Conservation (phyloP, 1,140 invertebrate genomes). For the Drosophila malerkotliana region DNA sequence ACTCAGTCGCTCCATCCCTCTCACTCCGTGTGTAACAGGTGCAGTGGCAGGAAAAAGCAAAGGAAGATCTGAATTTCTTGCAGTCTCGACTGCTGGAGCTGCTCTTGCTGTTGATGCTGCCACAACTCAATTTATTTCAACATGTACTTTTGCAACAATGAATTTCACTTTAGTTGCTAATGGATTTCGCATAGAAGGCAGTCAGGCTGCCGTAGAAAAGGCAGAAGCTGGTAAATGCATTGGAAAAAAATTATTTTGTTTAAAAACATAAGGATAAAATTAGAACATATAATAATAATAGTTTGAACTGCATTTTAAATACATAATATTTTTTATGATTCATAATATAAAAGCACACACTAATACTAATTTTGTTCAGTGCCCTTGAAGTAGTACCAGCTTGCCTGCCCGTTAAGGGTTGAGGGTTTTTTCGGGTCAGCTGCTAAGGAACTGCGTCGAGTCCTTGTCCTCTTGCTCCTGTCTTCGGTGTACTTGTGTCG, state of each 20-base stretch:
- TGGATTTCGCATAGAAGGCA: slow-evolving; percentile 74
- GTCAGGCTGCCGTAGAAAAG: slow-evolving; percentile 36
- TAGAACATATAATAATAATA: not conserved
- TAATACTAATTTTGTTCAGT: not conserved
- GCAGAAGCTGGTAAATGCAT: slow-evolving; percentile 4
- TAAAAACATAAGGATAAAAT: not conserved
- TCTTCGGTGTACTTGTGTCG: slow-evolving; percentile 30
- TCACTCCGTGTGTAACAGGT: slow-evolving; percentile 69
- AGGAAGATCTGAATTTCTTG: slow-evolving; percentile 43
- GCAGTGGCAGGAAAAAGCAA: slow-evolving; percentile 48
- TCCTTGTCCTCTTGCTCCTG: slow-evolving; percentile 40
- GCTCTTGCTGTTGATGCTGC: slow-evolving; percentile 48
- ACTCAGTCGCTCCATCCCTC: slow-evolving; percentile 15
- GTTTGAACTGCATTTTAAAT: not conserved
- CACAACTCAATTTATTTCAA: slow-evolving; percentile 82
- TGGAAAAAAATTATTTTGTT: not conserved
- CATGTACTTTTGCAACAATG: slow-evolving; percentile 82
- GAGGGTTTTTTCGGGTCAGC: slow-evolving; percentile 46
- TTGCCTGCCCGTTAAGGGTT: slow-evolving; percentile 34
- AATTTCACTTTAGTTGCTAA: slow-evolving; percentile 83
- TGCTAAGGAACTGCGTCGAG: slow-evolving; percentile 46
- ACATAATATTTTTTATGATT: not conserved
- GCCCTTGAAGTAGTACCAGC: slow-evolving; percentile 6
- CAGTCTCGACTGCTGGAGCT: slow-evolving; percentile 36
- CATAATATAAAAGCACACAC: not conserved